Base-by-base conservation (phyloP, 2,888 invertebrate species). In the Lasioglossum figueresi region DNA sequence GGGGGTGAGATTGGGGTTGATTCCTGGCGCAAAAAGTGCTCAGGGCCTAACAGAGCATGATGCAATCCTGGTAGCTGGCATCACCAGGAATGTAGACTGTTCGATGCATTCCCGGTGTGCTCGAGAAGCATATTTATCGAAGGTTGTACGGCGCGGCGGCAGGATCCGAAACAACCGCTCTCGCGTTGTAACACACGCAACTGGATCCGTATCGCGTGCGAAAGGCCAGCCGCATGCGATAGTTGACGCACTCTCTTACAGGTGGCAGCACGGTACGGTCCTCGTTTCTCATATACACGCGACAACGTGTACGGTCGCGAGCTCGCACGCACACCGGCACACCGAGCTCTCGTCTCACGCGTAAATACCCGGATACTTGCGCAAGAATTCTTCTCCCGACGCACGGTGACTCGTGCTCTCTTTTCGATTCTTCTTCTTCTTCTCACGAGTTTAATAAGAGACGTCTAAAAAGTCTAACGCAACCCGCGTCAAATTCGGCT, bases 181-280 rank as follows among this genome's bases (percentile, higher is more conserved):
- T 77, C 76, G 80, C 82, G 77, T 80, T 79, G 88, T 80, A 82
- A 85, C 75, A 80, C 82, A 88, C 76, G 85, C 84, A 81, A 86
- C 78, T 85, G 80, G 70, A 79, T 86, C 76, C 79, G 83, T 84
- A 86, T 89, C 84, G 88, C 84, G 88, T 89, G 83, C 81, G 79
- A 88, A 83, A 85, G 85, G 77, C 85, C 80, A 88, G 86, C 87
- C 87, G 84, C 88, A 86, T 88, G 85, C 66, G 75, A 31, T 71
- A 45, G 87, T 83, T 89, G 71, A 70, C 84, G 77, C 79, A 81
- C 77, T 90, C 85, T 63, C 84, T 37, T 82, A 43, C 91, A 93
- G 93, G 90, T 93, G 92, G 92, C 92, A 90, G 91, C 92, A 93
- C 89, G 27, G 66, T 59, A 76, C 85, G 73, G 87, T 75, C 74